Evolutionary conservation across 2,113 vertebrate species (phyloP).

Genomic region (Antigone vipio): DNA sequence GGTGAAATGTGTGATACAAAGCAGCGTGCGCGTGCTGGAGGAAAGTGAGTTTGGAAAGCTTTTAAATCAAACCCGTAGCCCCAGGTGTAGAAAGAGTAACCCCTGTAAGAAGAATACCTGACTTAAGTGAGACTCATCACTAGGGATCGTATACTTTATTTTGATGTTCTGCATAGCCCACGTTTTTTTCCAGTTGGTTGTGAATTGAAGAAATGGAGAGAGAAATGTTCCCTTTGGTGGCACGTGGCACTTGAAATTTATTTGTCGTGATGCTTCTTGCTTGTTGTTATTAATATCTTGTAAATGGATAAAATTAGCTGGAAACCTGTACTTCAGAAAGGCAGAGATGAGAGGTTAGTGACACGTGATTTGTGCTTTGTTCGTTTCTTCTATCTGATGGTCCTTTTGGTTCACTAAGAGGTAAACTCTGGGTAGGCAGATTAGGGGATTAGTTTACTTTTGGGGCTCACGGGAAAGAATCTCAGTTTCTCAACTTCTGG

Average conservation of each 20-base stretch:
- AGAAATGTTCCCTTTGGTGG: neutral
- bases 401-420: neutral
- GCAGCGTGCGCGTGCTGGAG: neutral
- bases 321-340: neutral
- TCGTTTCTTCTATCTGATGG: neutral
- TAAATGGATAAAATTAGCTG: neutral
- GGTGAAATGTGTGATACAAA: neutral
- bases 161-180: neutral
- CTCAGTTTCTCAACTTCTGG: neutral
- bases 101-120: neutral
- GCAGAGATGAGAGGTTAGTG: neutral
- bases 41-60: neutral
- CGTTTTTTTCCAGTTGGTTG: neutral
- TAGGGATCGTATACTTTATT: neutral
- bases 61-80: neutral
- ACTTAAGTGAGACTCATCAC: neutral
- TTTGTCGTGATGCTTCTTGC: neutral
- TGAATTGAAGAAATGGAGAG: neutral
- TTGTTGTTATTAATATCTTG: neutral
- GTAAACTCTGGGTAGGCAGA: neutral
- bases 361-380: neutral
- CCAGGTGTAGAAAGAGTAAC: neutral
- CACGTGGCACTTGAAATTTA: neutral
- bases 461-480: neutral
- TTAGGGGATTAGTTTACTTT: slow-evolving; percentile 5